Conservation (phyloP, 2,888 invertebrate genomes). For the Tenthredo mesomela region DNA sequence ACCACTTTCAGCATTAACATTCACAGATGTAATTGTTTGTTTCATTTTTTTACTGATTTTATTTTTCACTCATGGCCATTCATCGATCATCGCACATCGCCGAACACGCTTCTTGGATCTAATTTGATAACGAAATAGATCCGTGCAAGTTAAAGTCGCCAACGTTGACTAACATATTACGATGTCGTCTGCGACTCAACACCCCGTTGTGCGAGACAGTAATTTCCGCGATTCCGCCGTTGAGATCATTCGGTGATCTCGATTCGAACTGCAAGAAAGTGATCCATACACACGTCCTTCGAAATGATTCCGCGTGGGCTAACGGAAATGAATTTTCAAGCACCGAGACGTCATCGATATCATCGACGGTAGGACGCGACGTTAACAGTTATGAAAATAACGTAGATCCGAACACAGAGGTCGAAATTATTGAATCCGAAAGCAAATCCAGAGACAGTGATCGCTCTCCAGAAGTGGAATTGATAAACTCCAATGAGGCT, state of each 20-base stretch:
- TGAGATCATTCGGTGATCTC: not conserved
- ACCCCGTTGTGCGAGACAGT: not conserved
- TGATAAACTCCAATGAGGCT: not conserved
- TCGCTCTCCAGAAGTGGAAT: conserved; percentile 14
- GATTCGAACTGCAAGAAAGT: not conserved
- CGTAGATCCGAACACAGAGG: not conserved
- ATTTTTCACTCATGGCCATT: conserved; percentile 13
- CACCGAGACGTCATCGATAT: not conserved
- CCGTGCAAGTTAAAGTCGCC: conserved; percentile 6
- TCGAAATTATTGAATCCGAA: not conserved
- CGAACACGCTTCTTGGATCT: not conserved
- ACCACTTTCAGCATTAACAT: not conserved
- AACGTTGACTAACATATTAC: not conserved
- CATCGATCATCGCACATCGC: conserved; percentile 35
- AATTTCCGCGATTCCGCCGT: not conserved
- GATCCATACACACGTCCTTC: not conserved
- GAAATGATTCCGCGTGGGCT: not conserved
- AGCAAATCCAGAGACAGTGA: not conserved
- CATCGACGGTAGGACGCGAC: not conserved
- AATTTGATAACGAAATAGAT: not conserved
- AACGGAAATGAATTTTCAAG: not conserved
- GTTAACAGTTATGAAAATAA: not conserved
- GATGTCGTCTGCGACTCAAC: not conserved
- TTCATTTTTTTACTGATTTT: conserved; percentile 27
- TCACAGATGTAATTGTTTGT: not conserved